Percentiles rank a stretch among this genome's conserved stretches.
phyloP scores from a whole-genome alignment of 2,113 vertebrate species.

The Ceratotherium simum region DNA sequence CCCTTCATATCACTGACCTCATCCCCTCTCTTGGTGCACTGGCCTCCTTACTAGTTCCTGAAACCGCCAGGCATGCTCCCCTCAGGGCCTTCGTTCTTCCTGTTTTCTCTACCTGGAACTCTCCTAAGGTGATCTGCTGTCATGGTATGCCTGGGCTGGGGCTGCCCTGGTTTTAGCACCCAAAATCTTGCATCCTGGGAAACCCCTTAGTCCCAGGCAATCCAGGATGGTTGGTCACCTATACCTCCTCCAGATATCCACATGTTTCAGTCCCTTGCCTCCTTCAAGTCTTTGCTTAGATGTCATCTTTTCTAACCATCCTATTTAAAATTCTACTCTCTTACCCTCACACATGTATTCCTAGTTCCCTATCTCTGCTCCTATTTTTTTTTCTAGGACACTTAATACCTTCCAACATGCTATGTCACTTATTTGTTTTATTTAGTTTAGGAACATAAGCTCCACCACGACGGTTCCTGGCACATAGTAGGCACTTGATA shows the following conservation, averaged over 20 bases:
- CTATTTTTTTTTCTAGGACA: not conserved
- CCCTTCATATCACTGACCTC: not conserved
- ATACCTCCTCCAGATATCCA: not conserved
- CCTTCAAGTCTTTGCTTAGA: not conserved
- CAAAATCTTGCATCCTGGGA: not conserved
- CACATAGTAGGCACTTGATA: conserved; percentile 46
- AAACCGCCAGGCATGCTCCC: not conserved
- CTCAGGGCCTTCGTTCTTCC: not conserved
- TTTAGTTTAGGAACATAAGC: conserved; percentile 19
- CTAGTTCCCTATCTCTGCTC: not conserved
- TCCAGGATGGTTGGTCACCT: not conserved
- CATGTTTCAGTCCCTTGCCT: not conserved
- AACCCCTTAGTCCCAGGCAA: not conserved
- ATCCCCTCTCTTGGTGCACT: not conserved
- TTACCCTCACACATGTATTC: not conserved
- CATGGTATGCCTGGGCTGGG: not conserved
- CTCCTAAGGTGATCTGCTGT: not conserved
- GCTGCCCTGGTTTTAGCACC: not conserved
- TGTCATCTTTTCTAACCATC: not conserved
- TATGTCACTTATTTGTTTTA: not conserved
- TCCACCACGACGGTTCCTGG: not conserved
- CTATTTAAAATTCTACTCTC: not conserved
- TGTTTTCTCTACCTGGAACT: not conserved
- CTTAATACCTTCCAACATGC: conserved; percentile 37
- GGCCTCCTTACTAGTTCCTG: not conserved